Percentiles rank a stretch among this genome's conserved stretches.
Evolutionary conservation across 2,888 invertebrate genomes (phyloP).

Genomic region (Pogonocherus hispidulus): DNA sequence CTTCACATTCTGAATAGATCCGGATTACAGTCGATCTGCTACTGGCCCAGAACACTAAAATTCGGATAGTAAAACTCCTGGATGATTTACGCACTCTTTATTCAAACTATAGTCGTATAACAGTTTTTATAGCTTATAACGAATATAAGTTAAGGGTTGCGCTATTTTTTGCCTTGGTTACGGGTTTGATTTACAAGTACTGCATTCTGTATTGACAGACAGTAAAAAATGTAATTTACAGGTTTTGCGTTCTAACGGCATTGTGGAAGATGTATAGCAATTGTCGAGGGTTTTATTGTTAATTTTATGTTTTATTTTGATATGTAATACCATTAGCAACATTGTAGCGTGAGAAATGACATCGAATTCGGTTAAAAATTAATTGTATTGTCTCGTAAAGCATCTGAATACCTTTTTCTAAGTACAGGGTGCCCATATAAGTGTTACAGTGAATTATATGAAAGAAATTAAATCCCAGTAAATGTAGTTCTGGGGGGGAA

Average conservation of each 20-base stretch:
- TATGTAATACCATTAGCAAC: slow-evolving; percentile 31
- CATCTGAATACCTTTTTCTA: no score
- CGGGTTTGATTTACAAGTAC: slow-evolving; percentile 49
- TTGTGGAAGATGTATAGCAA: slow-evolving; percentile 32
- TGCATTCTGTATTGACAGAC: slow-evolving; percentile 40
- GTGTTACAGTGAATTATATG: no score
- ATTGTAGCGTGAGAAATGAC: slow-evolving; percentile 40
- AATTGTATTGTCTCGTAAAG: not conserved
- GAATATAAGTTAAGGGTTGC: slow-evolving; percentile 61
- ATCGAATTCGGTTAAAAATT: not conserved
- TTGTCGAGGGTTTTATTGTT: slow-evolving; percentile 34
- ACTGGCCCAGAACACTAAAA: slow-evolving; percentile 62
- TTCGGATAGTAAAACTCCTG: slow-evolving; percentile 58
- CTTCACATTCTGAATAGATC: slow-evolving; percentile 43
- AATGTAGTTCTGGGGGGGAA: no score
- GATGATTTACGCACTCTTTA: slow-evolving; percentile 50
- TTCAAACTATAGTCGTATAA: slow-evolving; percentile 61
- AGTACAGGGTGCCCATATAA: no score
- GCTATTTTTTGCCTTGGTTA: slow-evolving; percentile 50
- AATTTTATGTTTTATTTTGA: slow-evolving; percentile 40
- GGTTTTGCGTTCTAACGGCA: slow-evolving; percentile 34
- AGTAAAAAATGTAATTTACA: slow-evolving; percentile 39
- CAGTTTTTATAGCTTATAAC: slow-evolving; percentile 63
- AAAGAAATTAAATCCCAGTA: no score
- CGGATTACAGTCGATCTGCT: slow-evolving; percentile 39